Conservation (phyloP, 2,113 vertebrate genomes). For the Nestor notabilis region DNA sequence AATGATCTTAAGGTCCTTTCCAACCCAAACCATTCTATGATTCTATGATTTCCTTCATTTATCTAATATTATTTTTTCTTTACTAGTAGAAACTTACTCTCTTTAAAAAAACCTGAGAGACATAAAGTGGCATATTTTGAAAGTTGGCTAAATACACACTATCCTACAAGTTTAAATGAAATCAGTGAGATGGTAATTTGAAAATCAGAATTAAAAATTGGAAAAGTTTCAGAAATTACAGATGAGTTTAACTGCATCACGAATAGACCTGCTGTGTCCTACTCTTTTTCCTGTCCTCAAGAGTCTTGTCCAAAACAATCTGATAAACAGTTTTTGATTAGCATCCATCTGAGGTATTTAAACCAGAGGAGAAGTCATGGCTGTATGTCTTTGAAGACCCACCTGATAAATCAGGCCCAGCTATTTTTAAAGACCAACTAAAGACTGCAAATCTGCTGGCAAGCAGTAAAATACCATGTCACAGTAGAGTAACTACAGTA, state of each 20-base stretch:
- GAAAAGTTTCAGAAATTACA: not conserved
- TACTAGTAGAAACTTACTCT: not conserved
- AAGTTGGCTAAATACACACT: not conserved
- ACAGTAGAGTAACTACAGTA: not conserved
- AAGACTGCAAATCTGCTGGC: not conserved
- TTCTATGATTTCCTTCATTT: not conserved
- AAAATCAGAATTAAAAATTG: not conserved
- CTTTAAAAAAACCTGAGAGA: not conserved
- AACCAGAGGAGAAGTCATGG: not conserved
- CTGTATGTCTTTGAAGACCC: not conserved
- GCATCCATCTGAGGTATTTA: not conserved
- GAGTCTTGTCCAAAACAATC: not conserved
- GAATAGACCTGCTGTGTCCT: not conserved
- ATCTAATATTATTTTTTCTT: not conserved
- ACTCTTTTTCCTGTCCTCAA: not conserved
- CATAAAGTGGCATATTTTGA: not conserved
- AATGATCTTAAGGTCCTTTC: too few species aligned
- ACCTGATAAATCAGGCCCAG: not conserved
- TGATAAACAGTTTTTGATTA: not conserved
- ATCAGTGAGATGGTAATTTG: not conserved
- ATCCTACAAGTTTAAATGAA: not conserved
- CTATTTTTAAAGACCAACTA: not conserved
- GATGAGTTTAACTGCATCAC: not conserved
- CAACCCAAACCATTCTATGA: too few species aligned
- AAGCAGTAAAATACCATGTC: not conserved